Evolutionary conservation across 1,140 invertebrate species (phyloP).

Genomic region (Akabosia matsudoensis): DNA sequence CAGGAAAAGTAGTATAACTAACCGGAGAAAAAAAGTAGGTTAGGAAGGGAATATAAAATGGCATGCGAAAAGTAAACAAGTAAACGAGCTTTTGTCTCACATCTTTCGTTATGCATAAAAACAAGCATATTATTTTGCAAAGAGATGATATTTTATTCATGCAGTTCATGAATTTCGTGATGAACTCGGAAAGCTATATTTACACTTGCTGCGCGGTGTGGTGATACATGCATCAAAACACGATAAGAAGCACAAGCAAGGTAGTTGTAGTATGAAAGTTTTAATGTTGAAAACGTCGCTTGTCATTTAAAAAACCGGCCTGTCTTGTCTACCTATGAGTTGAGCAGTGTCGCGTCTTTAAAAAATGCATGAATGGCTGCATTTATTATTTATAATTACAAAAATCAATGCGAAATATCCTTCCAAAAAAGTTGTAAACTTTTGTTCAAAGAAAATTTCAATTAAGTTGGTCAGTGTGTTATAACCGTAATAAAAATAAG

Average conservation of each 20-base stretch:
- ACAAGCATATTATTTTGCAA: not conserved
- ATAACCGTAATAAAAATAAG: not conserved
- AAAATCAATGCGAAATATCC: not conserved
- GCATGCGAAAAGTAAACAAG: not conserved
- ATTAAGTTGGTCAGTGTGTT: constrained; percentile 8
- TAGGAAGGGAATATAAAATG: not conserved
- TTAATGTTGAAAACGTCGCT: not conserved
- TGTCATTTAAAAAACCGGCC: not conserved
- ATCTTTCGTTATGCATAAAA: not conserved
- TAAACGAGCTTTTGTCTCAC: too few relatives aligned
- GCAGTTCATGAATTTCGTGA: not conserved
- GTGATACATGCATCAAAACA: not conserved
- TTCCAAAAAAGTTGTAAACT: not conserved
- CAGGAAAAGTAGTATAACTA: too few relatives aligned
- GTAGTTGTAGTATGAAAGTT: too few relatives aligned
- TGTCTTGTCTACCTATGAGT: not conserved
- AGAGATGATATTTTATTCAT: not conserved
- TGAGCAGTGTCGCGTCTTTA: too few relatives aligned
- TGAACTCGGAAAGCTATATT: not conserved
- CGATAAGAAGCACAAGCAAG: too few relatives aligned
- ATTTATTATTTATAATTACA: not conserved
- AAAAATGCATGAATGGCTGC: not conserved
- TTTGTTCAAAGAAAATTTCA: not conserved
- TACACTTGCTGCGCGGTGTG: not conserved
- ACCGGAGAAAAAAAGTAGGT: constrained; percentile 24